Evolutionary conservation across 2,888 invertebrate species (phyloP).

Genomic region (Dolichomitus sp.): DNA sequence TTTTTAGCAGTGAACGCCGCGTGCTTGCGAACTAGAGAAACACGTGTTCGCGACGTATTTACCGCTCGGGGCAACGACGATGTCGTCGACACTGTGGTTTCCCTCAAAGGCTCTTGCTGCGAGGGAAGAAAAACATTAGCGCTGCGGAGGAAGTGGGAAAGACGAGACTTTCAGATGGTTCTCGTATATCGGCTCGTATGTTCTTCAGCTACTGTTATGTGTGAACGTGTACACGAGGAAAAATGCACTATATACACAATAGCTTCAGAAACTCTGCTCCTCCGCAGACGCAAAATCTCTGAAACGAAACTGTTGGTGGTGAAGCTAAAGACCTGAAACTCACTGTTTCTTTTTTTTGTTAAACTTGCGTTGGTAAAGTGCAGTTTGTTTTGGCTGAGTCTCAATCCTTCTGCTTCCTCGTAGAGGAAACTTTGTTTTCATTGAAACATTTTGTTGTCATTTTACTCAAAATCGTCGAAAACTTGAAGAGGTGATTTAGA

Average conservation of each 20-base stretch:
- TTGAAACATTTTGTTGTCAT: too few species aligned
- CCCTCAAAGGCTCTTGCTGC: neutral
- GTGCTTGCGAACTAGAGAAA: neutral
- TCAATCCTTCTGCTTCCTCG: neutral
- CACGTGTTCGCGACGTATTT: conserved; percentile 9
- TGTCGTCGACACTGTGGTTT: conserved; percentile 4
- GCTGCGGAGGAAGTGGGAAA: conserved; percentile 6
- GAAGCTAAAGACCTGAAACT: neutral
- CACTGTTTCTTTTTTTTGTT: neutral
- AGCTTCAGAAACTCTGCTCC: too few species aligned
- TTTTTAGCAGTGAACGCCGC: neutral
- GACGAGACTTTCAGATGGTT: conserved; percentile 24
- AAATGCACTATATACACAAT: neutral
- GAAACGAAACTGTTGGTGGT: conserved; percentile 2
- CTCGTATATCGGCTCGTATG: conserved; percentile 24
- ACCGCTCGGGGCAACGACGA: neutral
- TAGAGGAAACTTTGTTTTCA: too few species aligned
- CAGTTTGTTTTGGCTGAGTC: neutral
- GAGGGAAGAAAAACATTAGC: neutral
- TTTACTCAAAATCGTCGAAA: too few species aligned
- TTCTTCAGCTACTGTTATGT: neutral
- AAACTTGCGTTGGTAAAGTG: neutral
- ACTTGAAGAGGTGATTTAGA: too few species aligned
- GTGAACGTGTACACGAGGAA: neutral
- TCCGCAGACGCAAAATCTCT: neutral